Evolutionary conservation across 35 echinoderm and acorn worm genomes (phyloP), one percentile per base, ranked within the genome.

Genomic region (Hemicentrotus pulcherrimus): DNA sequence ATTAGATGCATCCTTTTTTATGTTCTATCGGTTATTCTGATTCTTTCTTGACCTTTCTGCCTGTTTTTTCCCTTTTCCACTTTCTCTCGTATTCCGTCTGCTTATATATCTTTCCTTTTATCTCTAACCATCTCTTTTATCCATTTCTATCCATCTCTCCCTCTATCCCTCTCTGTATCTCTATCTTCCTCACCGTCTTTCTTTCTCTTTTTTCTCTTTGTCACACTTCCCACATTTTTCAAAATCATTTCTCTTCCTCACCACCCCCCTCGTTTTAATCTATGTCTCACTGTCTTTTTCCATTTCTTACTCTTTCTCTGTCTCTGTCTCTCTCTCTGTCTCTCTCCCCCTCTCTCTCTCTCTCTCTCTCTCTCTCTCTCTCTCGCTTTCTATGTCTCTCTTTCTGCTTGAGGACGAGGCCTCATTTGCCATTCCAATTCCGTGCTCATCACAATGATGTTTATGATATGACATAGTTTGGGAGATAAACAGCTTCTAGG

Each of bases 391-490:
- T n/a, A 0, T 78, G 24, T n/a, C 5, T n/a, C 65, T 78, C 6
- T 78, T 0, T 78, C 65, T 78, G 28, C 28, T 28, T 28, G 16
- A 24, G 65, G 65, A 8, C n/a, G 65, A 8, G 19, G 65, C 65
- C 28, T 78, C 19, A 78, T 28, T 6, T 78, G 65, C 15, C 65
- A 78, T 78, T 78, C 19, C 65, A 78, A 78, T 78, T 78, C 65
- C 65, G n/a, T 78, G 65, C 65, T 78, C 65, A 78, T 78, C 22
- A 78, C 65, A 78, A 78, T 78, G 65, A 78, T 78, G 65, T 78
- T 78, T 78, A 78, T 78, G 65, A 78, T 55, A 55, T 78, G 65
- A 78, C 65, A 78, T 78, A 78, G 65, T 78, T 78, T 78, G 18
- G 65, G 24, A 78, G 65, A 78, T 78, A 78, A 78, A 78, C 65